Conservation (phyloP, 2,113 vertebrate genomes). For the Mohoua ochrocephala region DNA sequence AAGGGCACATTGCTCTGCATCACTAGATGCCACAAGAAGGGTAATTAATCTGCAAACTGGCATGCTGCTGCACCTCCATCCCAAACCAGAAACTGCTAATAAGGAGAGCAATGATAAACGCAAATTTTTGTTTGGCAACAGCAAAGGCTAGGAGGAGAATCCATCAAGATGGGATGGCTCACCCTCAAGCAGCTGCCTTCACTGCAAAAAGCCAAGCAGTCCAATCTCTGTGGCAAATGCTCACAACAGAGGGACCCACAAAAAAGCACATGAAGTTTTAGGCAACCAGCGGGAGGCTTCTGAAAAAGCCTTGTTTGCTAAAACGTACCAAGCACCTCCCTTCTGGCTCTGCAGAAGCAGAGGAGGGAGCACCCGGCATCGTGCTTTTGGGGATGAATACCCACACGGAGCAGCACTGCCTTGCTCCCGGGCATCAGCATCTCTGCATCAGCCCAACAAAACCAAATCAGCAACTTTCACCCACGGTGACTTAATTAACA, state of each 20-base stretch:
- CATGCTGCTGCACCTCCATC: not conserved
- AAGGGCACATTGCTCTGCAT: not conserved
- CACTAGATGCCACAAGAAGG: not conserved
- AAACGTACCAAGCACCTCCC: fast-evolving
- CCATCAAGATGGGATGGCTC: not conserved
- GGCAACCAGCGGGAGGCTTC: not conserved
- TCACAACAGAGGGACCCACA: not conserved
- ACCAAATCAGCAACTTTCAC: not conserved
- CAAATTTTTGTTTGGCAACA: not conserved
- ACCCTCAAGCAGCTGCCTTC: not conserved
- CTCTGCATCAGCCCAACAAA: not conserved
- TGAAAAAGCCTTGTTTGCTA: not conserved
- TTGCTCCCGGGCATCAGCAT: fast-evolving
- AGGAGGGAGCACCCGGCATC: fast-evolving
- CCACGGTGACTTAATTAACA: not conserved
- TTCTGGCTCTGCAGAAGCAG: not conserved
- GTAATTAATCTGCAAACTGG: not conserved
- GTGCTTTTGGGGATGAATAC: not conserved
- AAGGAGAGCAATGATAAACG: not conserved
- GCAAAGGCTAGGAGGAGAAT: not conserved
- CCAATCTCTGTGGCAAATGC: fast-evolving
- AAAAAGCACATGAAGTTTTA: not conserved
- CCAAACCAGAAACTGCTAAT: not conserved
- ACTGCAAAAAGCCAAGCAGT: not conserved
- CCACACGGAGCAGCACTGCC: not conserved